phyloP scores from a whole-genome alignment of 2,113 vertebrate species.

The Bujurquina vittata region DNA sequence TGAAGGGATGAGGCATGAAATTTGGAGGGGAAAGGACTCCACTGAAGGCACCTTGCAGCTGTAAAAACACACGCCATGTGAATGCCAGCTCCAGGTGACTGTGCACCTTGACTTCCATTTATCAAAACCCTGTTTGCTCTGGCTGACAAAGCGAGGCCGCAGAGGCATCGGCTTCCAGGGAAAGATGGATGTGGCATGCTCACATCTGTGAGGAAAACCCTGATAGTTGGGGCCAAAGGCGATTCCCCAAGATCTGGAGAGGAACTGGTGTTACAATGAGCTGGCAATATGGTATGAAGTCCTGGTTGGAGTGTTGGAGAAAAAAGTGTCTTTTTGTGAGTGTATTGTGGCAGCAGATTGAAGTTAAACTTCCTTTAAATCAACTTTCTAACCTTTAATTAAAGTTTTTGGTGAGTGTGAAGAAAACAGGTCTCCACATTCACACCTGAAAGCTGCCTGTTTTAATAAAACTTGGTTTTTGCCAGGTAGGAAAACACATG shows the following conservation, averaged over 20 bases:
- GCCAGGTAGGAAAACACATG: background rate
- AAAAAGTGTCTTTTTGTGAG: background rate
- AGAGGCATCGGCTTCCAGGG: constrained; percentile 84
- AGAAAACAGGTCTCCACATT: background rate
- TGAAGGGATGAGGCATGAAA: constrained; percentile 48
- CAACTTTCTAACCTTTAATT: background rate
- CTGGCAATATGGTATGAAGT: constrained; percentile 7
- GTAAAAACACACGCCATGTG: constrained; percentile 87
- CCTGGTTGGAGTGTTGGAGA: background rate
- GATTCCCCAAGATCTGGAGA: constrained; percentile 27
- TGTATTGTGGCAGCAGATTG: background rate
- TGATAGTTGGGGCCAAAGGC: constrained; percentile 46
- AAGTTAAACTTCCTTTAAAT: background rate
- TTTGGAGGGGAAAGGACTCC: constrained; percentile 58
- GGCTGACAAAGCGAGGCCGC: constrained; percentile 85
- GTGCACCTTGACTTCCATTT: constrained; percentile 95
- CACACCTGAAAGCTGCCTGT: constrained; percentile 9
- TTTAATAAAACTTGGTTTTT: constrained; percentile 7
- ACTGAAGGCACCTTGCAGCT: constrained; percentile 85
- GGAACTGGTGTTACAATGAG: constrained; percentile 16
- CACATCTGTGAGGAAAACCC: constrained; percentile 81
- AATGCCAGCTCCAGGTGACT: constrained; percentile 94
- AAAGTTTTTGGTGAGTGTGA: constrained; percentile 23
- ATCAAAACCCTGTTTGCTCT: constrained; percentile 92
- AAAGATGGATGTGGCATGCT: constrained; percentile 84